Conservation (phyloP, 2,888 invertebrate species). For the Standfussiana lucernea region DNA sequence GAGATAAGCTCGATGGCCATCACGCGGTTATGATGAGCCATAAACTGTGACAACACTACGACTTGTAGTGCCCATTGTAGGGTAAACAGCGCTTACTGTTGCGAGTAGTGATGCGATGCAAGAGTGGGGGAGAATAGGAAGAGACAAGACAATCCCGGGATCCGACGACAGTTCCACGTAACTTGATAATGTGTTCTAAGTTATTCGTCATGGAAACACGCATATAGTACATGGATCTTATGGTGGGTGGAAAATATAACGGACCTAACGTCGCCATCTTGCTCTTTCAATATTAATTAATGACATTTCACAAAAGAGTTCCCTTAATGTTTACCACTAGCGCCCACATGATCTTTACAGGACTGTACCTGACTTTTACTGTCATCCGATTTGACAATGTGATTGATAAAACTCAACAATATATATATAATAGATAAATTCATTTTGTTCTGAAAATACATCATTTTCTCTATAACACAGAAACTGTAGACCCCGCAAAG, state of each 20-base stretch:
- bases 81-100: slow-evolving; percentile 32
- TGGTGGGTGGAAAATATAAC: not conserved
- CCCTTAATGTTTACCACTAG: no score
- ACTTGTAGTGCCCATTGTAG: slow-evolving; percentile 42
- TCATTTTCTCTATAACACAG: not conserved
- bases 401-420: not conserved
- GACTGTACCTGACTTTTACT: not conserved
- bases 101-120: slow-evolving; percentile 38
- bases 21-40: slow-evolving; percentile 67
- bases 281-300: not conserved
- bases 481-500: slow-evolving; percentile 13
- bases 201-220: not conserved
- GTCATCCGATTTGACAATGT: not conserved
- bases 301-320: no score
- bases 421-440: not conserved
- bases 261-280: not conserved
- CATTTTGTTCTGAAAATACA: no score
- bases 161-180: not conserved
- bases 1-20: slow-evolving; percentile 59
- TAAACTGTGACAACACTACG: slow-evolving; percentile 61
- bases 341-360: not conserved
- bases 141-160: not conserved
- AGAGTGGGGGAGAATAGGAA: no score
- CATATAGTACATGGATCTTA: not conserved
- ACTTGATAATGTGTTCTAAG: not conserved